phyloP scores from a whole-genome alignment of 2,797 vertebrate species.

The Parauchenoglanis ngamensis region DNA sequence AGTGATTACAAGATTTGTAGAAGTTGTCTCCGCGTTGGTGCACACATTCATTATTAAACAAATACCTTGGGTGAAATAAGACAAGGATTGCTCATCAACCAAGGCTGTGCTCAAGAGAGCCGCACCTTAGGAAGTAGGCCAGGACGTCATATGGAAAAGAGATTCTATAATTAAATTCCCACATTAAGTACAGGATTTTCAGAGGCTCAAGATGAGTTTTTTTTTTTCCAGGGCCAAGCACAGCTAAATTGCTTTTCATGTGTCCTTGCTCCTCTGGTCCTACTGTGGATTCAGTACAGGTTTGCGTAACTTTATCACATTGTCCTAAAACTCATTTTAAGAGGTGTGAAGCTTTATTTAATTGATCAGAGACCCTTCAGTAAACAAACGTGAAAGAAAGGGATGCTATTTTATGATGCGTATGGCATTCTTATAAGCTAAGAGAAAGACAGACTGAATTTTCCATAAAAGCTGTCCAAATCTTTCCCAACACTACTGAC shows the following conservation, averaged over 20 bases:
- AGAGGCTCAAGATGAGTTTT: slow-evolving; percentile 59
- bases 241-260: slow-evolving; percentile 62
- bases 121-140: slow-evolving; percentile 57
- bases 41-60: slow-evolving; percentile 69
- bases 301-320: not conserved
- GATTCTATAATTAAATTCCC: slow-evolving; percentile 64
- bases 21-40: slow-evolving; percentile 52
- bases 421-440: not conserved
- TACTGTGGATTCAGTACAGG: slow-evolving; percentile 20
- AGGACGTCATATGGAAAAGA: slow-evolving; percentile 55
- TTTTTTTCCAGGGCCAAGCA: slow-evolving; percentile 51
- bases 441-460: not conserved
- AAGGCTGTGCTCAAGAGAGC: slow-evolving; percentile 54
- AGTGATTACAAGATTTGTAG: slow-evolving; percentile 33
- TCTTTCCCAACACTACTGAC: not conserved
- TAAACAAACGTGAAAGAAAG: not conserved
- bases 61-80: slow-evolving; percentile 64
- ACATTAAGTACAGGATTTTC: slow-evolving; percentile 63
- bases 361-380: not conserved
- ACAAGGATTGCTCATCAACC: slow-evolving; percentile 63
- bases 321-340: not conserved
- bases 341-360: not conserved
- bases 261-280: slow-evolving; percentile 45
- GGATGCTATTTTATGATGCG: not conserved
- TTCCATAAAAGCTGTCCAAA: not conserved